Evolutionary conservation across 2,888 invertebrate genomes (phyloP).

Genomic region (Cryptosula pallasiana): DNA sequence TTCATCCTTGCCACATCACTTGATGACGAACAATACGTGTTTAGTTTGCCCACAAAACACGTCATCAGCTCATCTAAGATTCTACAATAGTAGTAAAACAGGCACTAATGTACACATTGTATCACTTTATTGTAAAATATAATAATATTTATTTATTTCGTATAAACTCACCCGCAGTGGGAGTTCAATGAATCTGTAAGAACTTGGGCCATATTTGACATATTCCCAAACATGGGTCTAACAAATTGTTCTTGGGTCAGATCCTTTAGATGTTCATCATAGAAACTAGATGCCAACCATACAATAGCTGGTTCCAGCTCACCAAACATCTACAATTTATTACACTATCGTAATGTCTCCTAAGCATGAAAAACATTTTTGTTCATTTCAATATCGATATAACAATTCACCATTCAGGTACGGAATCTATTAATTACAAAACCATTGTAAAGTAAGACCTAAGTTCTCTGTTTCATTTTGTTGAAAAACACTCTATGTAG

Average conservation of each 20-base stretch:
- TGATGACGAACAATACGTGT: neutral
- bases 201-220: neutral
- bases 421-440: too few relatives aligned
- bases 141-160: too few relatives aligned
- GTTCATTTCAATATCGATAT: too few relatives aligned
- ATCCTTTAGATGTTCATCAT: neutral
- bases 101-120: too few relatives aligned
- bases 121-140: too few relatives aligned
- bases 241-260: neutral
- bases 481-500: too few relatives aligned
- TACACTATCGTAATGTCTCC: neutral
- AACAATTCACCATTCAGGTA: too few relatives aligned
- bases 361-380: too few relatives aligned
- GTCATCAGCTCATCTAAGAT: neutral
- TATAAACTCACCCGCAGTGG: constrained; percentile 11
- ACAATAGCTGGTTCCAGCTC: constrained; percentile 17
- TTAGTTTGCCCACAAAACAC: neutral
- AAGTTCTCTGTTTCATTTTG: too few relatives aligned
- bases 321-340: neutral
- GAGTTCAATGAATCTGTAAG: neutral
- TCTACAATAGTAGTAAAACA: too few relatives aligned
- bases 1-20: neutral
- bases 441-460: too few relatives aligned
- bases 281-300: neutral
- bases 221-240: constrained; percentile 12